Evolutionary conservation across 2,888 invertebrate genomes (phyloP).

Genomic region (Pediacus dermestoides): DNA sequence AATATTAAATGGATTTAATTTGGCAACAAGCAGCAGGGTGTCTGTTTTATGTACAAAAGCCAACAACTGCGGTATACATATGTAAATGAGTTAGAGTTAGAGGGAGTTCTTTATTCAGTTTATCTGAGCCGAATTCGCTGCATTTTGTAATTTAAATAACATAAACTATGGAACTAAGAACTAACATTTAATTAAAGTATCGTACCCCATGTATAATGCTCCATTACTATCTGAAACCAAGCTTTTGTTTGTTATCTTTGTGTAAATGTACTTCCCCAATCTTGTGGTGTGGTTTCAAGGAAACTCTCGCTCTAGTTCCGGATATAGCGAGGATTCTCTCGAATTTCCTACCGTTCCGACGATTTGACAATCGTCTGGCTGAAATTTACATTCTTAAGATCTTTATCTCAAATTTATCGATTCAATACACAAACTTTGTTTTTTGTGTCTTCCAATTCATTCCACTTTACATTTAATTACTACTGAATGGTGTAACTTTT

Average conservation of each 20-base stretch:
- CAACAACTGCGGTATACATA: too few relatives aligned
- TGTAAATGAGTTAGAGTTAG: too few relatives aligned
- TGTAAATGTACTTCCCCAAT: constrained; percentile 4
- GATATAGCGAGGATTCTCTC: constrained; percentile 3
- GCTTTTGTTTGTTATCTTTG: constrained; percentile 4
- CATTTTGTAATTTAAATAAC: constrained; percentile 1
- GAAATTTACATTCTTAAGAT: constrained; percentile 3
- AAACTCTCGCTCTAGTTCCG: constrained; percentile 5
- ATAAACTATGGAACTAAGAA: constrained; percentile 3
- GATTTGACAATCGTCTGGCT: neutral
- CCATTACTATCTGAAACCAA: neutral
- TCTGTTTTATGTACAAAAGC: too few relatives aligned
- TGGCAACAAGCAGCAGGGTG: too few relatives aligned
- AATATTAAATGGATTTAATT: too few relatives aligned
- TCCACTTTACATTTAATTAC: too few relatives aligned
- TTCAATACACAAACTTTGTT: too few relatives aligned
- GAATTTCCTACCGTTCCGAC: constrained; percentile 4
- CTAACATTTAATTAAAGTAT: constrained; percentile 6
- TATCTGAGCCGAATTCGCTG: constrained; percentile 1
- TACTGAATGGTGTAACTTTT: too few relatives aligned
- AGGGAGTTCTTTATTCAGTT: too few relatives aligned
- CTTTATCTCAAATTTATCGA: too few relatives aligned
- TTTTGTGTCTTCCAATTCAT: too few relatives aligned
- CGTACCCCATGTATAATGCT: neutral
- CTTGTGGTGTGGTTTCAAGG: constrained; percentile 6